Evolutionary conservation across 2,797 vertebrate genomes (phyloP), one percentile per base, ranked within the genome.

Genomic region (Otolemur crassicaudatus): DNA sequence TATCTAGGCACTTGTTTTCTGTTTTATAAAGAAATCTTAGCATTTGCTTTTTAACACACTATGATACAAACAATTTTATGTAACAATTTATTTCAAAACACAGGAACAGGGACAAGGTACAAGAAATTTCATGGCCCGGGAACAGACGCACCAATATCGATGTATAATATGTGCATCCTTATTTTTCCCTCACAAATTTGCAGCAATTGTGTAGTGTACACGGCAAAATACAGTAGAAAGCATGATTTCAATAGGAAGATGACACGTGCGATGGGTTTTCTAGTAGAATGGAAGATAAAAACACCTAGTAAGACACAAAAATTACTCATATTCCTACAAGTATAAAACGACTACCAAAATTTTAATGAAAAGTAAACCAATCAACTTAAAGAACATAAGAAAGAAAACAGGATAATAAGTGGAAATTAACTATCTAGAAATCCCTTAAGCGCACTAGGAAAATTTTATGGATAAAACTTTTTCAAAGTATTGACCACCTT

Each of bases 201-300:
- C 14, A 4, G 14, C 49, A 53, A 53, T 53, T 53, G 14, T 53
- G 49, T 14, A 53, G 3, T 53, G 49, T 16, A 16, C 49, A 53
- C 16, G 49, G 49, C 49, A 3, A 53, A 53, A 53, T 16, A 53
- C 14, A 14, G 49, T 16, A 53, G 14, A 16, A 16, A 53, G 49
- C n/a, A 61, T 49, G 22, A 17, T 27, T 37, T 70, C 67, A 70
- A 19, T 1, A 79, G 22, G 40, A n/a, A 95, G 75, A 72, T 7
- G 69, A 79, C 16, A 89, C 16, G 25, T 10, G 13, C 87, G 56
- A 61, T 60, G 34, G 37, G 23, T 1, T 80, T 65, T 92, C 82
- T 40, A 43, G n/a, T 16, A 65, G 25, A 88, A 96, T 19, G n/a
- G 56, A 90, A 92, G 80, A 63, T 20, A 40, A 93, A 87, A 75